Conservation (phyloP, 2,888 invertebrate species). For the Rugalucina vietnamica region DNA sequence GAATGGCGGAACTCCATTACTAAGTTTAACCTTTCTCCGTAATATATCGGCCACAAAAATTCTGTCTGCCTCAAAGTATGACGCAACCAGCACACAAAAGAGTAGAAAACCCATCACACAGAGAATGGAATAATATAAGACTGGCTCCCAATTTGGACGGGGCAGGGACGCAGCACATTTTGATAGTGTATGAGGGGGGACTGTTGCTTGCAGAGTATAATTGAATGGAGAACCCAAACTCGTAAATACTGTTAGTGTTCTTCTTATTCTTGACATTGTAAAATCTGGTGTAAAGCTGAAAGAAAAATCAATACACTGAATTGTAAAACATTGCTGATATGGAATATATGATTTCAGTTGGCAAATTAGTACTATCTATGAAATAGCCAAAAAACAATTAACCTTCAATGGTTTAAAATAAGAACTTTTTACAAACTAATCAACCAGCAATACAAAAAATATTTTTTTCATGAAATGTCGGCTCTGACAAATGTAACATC, state of each 20-base stretch:
- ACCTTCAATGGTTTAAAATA: too few species aligned
- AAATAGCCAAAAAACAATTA: too few species aligned
- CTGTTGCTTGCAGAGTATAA: conserved; percentile 89
- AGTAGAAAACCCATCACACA: conserved; percentile 86
- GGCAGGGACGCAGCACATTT: conserved; percentile 89
- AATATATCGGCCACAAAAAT: conserved; percentile 85
- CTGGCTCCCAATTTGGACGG: conserved; percentile 91
- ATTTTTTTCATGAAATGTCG: too few species aligned
- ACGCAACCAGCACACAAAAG: conserved; percentile 88
- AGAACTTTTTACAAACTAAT: too few species aligned
- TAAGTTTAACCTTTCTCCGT: conserved; percentile 74
- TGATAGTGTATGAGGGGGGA: conserved; percentile 88
- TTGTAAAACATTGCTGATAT: too few species aligned
- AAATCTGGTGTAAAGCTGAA: conserved; percentile 93
- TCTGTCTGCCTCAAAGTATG: conserved; percentile 90
- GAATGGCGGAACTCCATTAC: conserved; percentile 86
- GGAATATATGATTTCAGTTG: too few species aligned
- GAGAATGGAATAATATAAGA: conserved; percentile 87
- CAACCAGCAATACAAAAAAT: too few species aligned
- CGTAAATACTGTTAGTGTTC: conserved; percentile 83
- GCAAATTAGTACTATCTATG: too few species aligned
- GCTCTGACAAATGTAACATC: too few species aligned
- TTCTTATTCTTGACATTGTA: conserved; percentile 90
- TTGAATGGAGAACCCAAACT: conserved; percentile 85
- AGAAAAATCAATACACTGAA: too few species aligned